Percentiles rank a stretch among this genome's conserved stretches.
Evolutionary conservation across 2,113 vertebrate genomes (phyloP).

Genomic region (Vireo altiloquus): DNA sequence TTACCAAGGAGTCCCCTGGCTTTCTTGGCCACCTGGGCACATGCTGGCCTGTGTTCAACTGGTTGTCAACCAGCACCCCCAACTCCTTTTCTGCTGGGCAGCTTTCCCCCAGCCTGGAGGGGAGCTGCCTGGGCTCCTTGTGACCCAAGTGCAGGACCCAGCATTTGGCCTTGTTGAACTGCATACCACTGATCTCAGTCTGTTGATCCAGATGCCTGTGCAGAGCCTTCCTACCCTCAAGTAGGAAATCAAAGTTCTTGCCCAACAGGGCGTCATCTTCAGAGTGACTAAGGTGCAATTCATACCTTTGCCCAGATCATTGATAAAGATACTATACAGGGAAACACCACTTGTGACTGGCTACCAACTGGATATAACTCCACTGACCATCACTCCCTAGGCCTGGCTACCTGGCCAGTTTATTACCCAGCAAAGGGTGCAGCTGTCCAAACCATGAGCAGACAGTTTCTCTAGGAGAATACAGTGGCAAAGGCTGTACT

Average conservation of each 20-base stretch:
- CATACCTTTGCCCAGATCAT: not conserved
- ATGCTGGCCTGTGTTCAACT: accelerated
- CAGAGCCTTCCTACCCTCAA: not conserved
- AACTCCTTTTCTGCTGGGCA: not conserved
- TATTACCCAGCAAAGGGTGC: not conserved
- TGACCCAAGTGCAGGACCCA: accelerated
- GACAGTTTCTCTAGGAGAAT: not conserved
- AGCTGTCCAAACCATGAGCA: not conserved
- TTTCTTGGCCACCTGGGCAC: not conserved
- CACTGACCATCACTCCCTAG: not conserved
- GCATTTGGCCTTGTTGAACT: not conserved
- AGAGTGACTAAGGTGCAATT: not conserved
- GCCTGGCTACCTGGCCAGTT: not conserved
- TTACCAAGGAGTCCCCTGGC: not conserved
- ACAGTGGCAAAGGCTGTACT: not conserved
- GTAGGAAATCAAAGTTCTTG: not conserved
- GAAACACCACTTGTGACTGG: not conserved
- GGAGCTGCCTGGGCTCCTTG: not conserved
- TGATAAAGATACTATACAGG: not conserved
- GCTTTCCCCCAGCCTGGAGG: too few relatives aligned
- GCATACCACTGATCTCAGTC: not conserved
- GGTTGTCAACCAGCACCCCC: not conserved
- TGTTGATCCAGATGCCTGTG: not conserved
- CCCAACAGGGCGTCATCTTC: not conserved
- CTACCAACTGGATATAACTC: not conserved